Conservation (phyloP, 1,140 invertebrate species). For the Trichonephila clavipes region DNA sequence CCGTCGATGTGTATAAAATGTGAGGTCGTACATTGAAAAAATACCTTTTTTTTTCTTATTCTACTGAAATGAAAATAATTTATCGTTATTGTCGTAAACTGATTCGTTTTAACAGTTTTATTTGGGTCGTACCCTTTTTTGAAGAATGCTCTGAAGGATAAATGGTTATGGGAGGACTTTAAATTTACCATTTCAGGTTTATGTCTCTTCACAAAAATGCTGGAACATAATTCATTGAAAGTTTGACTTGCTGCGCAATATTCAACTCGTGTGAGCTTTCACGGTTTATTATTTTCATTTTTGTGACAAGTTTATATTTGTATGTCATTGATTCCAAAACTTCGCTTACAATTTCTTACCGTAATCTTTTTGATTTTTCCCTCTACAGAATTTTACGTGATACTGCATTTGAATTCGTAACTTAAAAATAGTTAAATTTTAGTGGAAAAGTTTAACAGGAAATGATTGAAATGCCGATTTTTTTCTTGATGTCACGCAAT, state of each 20-base stretch:
- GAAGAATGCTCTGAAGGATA: neutral
- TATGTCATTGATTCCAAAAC: neutral
- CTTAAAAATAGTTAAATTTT: too few relatives aligned
- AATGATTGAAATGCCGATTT: too few relatives aligned
- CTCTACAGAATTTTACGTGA: too few relatives aligned
- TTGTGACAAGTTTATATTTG: neutral
- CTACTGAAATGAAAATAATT: slow-evolving; percentile 53
- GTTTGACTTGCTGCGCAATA: neutral
- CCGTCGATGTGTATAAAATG: slow-evolving; percentile 61
- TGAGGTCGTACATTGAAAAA: slow-evolving; percentile 47
- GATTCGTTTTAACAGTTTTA: slow-evolving; percentile 35
- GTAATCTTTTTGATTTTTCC: too few relatives aligned
- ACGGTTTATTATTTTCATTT: neutral
- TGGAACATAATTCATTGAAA: neutral
- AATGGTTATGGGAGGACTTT: slow-evolving; percentile 36
- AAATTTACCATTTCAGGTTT: slow-evolving; percentile 47
- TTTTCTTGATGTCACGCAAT: too few relatives aligned
- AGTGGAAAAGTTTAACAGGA: too few relatives aligned
- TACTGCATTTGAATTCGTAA: too few relatives aligned
- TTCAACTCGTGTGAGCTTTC: neutral
- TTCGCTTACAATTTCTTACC: too few relatives aligned
- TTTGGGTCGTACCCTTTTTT: neutral
- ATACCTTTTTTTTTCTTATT: neutral
- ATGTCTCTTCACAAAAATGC: slow-evolving; percentile 3
- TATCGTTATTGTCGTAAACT: slow-evolving; percentile 63